Evolutionary conservation across 2,797 vertebrate genomes (phyloP).

Genomic region (Acanthiza pusilla): DNA sequence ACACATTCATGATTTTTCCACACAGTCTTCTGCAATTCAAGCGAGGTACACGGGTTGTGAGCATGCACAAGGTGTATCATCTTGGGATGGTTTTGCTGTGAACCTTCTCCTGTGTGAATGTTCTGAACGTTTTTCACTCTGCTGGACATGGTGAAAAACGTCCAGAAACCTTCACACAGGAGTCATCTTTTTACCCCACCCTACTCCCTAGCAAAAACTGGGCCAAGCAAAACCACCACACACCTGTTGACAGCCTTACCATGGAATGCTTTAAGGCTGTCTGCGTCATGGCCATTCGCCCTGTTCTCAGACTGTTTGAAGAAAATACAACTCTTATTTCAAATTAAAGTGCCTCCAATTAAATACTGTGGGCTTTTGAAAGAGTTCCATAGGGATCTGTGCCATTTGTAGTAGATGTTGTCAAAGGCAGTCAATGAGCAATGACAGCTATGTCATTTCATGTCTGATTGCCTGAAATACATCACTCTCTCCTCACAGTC

Average conservation of each 20-base stretch:
- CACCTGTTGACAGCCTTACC: neutral
- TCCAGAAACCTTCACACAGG: too few species aligned
- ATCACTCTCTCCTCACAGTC: neutral
- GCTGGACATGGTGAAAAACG: too few species aligned
- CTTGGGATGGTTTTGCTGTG: too few species aligned
- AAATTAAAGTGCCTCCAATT: constrained; percentile 45
- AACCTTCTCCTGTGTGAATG: too few species aligned
- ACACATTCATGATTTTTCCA: neutral
- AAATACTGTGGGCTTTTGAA: constrained; percentile 16
- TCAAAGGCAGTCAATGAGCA: constrained; percentile 23
- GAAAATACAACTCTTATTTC: constrained; percentile 40
- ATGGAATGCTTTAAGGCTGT: neutral
- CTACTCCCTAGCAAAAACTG: too few species aligned
- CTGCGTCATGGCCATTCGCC: neutral
- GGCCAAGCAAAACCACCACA: too few species aligned
- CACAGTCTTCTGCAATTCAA: constrained; percentile 4
- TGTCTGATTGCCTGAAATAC: constrained; percentile 12
- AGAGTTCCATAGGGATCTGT: neutral
- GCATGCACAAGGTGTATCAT: neutral
- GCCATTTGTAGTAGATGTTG: neutral
- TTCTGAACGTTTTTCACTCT: too few species aligned
- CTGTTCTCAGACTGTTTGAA: neutral
- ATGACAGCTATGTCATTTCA: neutral
- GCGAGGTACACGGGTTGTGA: neutral
- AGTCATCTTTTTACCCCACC: too few species aligned